phyloP scores from a whole-genome alignment of 2,888 invertebrate genomes.

The Seira sanloemensis region DNA sequence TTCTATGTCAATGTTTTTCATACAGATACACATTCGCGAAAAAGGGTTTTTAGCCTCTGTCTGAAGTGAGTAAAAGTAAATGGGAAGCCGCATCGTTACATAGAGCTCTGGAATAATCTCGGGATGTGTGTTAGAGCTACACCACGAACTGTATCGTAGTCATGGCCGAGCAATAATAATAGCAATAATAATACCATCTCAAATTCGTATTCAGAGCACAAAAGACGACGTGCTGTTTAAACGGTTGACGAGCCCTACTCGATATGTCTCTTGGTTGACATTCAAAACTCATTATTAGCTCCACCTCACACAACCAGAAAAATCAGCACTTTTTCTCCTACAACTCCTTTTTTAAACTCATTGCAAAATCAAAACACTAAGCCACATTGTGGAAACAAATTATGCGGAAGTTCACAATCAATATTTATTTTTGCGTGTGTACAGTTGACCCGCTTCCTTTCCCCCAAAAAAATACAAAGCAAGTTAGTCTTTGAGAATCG shows the following conservation, averaged over 20 bases:
- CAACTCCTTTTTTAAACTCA: not conserved
- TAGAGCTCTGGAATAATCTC: not conserved
- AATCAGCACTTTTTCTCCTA: not conserved
- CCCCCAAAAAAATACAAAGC: not conserved
- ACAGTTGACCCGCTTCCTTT: slow-evolving; percentile 46
- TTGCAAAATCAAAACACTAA: not conserved
- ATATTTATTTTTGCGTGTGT: slow-evolving; percentile 36
- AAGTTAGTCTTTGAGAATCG: not conserved
- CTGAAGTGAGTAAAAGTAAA: not conserved
- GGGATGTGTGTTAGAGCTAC: not conserved
- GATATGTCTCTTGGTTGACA: not conserved
- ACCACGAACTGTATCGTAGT: not conserved
- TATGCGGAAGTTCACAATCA: slow-evolving; percentile 35
- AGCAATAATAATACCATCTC: not conserved
- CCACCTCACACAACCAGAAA: not conserved
- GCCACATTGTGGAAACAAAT: slow-evolving; percentile 1
- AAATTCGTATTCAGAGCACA: not conserved
- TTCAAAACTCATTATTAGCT: not conserved
- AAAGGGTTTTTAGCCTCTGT: not conserved
- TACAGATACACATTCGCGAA: not conserved
- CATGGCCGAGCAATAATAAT: not conserved
- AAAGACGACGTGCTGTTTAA: not conserved
- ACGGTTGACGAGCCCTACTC: not conserved
- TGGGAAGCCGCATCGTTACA: not conserved
- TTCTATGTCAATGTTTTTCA: too few species aligned